Evolutionary conservation across 2,113 vertebrate genomes (phyloP).

Genomic region (Tonatia bakeri): DNA sequence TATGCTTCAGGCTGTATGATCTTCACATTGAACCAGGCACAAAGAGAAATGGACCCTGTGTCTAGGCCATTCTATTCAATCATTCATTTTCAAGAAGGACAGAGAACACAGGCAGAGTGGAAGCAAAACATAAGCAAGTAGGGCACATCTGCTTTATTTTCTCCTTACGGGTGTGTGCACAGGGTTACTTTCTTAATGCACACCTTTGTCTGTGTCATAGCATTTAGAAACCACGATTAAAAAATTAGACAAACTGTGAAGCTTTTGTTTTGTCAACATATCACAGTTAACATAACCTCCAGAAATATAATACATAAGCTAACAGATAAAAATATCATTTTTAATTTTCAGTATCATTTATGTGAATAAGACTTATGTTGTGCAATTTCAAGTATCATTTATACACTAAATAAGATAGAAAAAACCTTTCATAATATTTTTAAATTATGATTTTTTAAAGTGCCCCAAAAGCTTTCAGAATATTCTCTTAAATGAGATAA

Average conservation of each 20-base stretch:
- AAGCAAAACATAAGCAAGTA: background rate
- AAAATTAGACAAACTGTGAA: background rate
- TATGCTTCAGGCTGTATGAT: constrained; percentile 6
- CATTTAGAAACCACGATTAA: background rate
- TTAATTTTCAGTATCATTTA: background rate
- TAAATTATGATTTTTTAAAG: background rate
- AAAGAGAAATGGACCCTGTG: background rate
- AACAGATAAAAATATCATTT: background rate
- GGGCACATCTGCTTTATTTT: background rate
- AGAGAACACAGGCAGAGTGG: background rate
- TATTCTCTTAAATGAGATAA: background rate
- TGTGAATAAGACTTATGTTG: background rate
- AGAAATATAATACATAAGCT: background rate
- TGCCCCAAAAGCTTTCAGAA: background rate
- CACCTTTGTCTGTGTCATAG: background rate
- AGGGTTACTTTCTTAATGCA: background rate
- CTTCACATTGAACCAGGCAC: background rate
- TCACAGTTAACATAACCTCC: background rate
- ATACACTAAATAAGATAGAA: background rate
- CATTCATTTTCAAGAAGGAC: constrained; percentile 32
- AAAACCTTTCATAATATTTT: background rate
- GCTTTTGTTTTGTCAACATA: background rate
- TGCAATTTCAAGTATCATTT: background rate
- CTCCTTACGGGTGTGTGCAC: background rate
- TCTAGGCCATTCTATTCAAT: background rate